phyloP scores from a whole-genome alignment of 2,113 vertebrate genomes.

The Ictalurus furcatus region DNA sequence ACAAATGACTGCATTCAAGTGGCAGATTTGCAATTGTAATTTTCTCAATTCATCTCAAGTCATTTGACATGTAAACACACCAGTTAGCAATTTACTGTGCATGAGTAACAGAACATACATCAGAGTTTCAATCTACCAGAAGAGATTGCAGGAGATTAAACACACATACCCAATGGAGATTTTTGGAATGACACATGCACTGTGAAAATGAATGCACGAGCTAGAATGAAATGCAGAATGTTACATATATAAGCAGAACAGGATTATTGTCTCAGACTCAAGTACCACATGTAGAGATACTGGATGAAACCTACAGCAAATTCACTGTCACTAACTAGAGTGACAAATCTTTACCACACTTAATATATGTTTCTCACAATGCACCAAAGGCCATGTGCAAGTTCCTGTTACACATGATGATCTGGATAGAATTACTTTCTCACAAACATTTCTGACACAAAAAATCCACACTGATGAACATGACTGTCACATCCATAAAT shows the following conservation, averaged over 20 bases:
- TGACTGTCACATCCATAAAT: background rate
- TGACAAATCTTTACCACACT: background rate
- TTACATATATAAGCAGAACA: background rate
- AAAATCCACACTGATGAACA: background rate
- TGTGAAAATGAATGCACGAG: background rate
- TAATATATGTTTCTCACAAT: background rate
- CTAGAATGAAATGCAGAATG: background rate
- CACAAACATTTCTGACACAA: background rate
- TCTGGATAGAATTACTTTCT: constrained; percentile 16
- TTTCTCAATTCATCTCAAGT: constrained; percentile 24
- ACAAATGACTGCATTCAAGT: constrained; percentile 39
- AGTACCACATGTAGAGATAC: background rate
- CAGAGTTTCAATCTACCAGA: constrained; percentile 23
- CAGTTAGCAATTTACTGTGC: constrained; percentile 25
- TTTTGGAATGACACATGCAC: background rate
- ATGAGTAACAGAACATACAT: constrained; percentile 3
- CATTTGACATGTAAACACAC: constrained; percentile 40
- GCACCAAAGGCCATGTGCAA: background rate
- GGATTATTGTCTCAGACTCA: background rate
- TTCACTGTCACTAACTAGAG: background rate
- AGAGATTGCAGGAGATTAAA: background rate
- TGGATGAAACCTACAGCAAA: background rate
- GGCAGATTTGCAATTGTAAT: constrained; percentile 43
- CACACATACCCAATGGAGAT: background rate
- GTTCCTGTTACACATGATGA: constrained; percentile 18